These are phyloP conservation scores for Nycticorax nycticorax DNA, from an alignment of 2,113 vertebrate genomes.

Conservation along the genomic window DNA sequence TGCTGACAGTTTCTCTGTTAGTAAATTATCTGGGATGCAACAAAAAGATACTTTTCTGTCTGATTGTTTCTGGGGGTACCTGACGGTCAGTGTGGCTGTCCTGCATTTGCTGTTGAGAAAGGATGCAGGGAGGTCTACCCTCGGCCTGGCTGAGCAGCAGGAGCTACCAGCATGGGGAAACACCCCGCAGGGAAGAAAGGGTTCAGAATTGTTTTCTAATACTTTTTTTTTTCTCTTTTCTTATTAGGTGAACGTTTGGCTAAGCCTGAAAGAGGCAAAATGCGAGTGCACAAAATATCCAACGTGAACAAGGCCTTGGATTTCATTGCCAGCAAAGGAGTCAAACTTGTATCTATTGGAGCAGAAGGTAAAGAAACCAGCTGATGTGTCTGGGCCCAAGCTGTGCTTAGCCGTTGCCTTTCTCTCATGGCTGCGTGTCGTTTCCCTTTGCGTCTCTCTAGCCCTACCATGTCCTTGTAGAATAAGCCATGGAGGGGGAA, in stretches of 20 bases:
- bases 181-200: not conserved
- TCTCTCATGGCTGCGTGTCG: not conserved
- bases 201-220: not conserved
- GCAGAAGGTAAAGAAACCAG: constrained; percentile 86
- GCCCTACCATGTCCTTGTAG: not conserved
- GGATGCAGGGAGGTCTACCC: not conserved
- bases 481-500: not conserved
- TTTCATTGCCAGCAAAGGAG: constrained; percentile 97
- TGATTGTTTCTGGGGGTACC: not conserved
- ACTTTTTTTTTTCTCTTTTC: not conserved
- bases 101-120: not conserved
- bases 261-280: constrained; percentile 97
- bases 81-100: not conserved
- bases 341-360: constrained; percentile 96
- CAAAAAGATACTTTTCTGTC: not conserved
- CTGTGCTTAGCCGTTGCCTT: not conserved
- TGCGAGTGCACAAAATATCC: constrained; percentile 98
- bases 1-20: not conserved
- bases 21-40: not conserved
- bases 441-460: not conserved
- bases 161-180: not conserved
- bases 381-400: not conserved
- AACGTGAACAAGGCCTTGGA: constrained; percentile 98
- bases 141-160: not conserved
- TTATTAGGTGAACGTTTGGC: constrained; percentile 91